Evolutionary conservation across 2,113 vertebrate genomes (phyloP).

Genomic region (Microcebus jonahi): DNA sequence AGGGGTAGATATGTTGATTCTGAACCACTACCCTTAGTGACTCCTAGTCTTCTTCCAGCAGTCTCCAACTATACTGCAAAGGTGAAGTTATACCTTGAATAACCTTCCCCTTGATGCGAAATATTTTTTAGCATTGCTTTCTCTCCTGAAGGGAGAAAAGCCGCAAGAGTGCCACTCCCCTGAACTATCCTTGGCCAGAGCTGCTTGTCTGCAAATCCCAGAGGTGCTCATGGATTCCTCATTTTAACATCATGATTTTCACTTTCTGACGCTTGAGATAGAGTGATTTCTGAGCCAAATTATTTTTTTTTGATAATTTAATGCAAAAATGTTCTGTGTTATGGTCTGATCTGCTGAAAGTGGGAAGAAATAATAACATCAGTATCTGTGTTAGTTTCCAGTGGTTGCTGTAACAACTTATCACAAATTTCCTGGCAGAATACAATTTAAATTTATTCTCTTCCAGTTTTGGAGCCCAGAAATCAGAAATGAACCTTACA

Average conservation of each 20-base stretch:
- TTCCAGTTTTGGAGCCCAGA: neutral
- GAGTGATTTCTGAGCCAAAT: neutral
- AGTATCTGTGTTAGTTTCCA: neutral
- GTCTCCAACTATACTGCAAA: neutral
- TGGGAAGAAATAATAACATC: neutral
- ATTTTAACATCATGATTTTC: neutral
- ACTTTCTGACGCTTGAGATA: neutral
- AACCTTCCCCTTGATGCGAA: neutral
- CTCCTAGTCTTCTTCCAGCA: neutral
- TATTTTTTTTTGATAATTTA: neutral
- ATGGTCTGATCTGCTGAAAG: neutral
- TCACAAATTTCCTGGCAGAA: neutral
- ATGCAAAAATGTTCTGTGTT: neutral
- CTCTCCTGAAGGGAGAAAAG: neutral
- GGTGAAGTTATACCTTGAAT: neutral
- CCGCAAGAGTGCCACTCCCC: neutral
- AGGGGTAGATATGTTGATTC: neutral
- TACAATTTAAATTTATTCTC: neutral
- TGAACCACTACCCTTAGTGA: neutral
- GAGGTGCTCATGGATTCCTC: neutral
- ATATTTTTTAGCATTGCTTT: neutral
- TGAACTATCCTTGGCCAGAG: neutral
- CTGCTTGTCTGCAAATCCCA: neutral
- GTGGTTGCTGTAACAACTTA: neutral
- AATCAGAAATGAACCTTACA: neutral